Evolutionary conservation across 2,888 invertebrate species (phyloP).

Genomic region (Xiphydria camelus): DNA sequence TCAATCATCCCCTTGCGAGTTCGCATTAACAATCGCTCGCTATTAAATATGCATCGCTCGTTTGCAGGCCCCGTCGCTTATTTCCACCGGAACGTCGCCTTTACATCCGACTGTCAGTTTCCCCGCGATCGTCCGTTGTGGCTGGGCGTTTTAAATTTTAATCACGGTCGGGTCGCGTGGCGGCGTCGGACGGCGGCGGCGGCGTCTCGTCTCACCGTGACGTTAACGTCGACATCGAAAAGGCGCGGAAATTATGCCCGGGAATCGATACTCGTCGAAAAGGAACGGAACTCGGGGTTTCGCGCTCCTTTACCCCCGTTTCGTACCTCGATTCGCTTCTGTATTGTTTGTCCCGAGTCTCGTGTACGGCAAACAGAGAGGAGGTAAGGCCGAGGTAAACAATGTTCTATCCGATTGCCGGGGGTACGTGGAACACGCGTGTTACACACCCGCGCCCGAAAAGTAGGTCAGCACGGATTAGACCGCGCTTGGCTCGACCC

Average conservation of each 20-base stretch:
- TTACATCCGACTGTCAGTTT: slow-evolving; percentile 22
- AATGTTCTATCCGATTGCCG: slow-evolving; percentile 18
- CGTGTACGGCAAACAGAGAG: slow-evolving; percentile 17
- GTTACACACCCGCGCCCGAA: slow-evolving; percentile 23
- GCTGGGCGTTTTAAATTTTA: background rate
- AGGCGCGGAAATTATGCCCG: too few species aligned
- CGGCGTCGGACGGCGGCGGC: too few species aligned
- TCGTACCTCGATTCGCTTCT: too few species aligned
- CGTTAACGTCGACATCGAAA: too few species aligned
- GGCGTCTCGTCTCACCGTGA: too few species aligned
- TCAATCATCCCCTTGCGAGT: slow-evolving; percentile 43
- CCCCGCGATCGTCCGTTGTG: slow-evolving; percentile 23
- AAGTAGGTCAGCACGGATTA: slow-evolving; percentile 41
- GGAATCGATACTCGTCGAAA: too few species aligned
- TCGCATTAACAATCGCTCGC: slow-evolving; percentile 47
- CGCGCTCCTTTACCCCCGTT: too few species aligned
- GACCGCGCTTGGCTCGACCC: too few species aligned
- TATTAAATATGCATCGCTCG: slow-evolving; percentile 49
- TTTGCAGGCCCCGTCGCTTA: slow-evolving; percentile 29
- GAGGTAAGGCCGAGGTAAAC: background rate
- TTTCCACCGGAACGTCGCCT: slow-evolving; percentile 18
- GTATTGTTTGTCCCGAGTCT: too few species aligned
- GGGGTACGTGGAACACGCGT: slow-evolving; percentile 8
- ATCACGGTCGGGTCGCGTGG: background rate
- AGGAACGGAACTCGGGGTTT: too few species aligned